Evolutionary conservation across 2,888 invertebrate species (phyloP), one percentile per base, ranked within the genome.

Genomic region (Eucriotettix oculatus): DNA sequence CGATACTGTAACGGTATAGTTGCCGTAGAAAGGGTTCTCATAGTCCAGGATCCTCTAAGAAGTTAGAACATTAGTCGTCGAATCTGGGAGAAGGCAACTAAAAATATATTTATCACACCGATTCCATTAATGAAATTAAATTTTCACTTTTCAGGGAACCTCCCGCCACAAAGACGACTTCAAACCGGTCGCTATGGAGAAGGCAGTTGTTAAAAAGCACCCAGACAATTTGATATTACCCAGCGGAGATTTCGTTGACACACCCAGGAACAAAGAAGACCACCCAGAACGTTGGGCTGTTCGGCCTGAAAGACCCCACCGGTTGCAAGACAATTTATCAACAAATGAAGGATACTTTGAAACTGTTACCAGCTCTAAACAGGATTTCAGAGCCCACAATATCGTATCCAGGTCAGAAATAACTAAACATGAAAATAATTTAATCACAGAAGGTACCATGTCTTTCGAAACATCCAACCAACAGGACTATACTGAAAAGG

Each of bases 391-490:
- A 56, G 65, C 65, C 7, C 67, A 69, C 54, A 63, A 66, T 41
- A 56, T 64, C n/a, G 61, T 63, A 9, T 56, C 64, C 16, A 66
- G 63, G 61, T 65, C 64, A 29, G 66, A 68, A 62, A 66, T 66
- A 42, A 68, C 63, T 42, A 64, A 64, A 41, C 63, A 65, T 54
- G 57, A 63, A 40, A 70, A 71, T 56, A 70, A 71, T 60, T 63
- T 71, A 40, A 66, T 63, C 17, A 66, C 68, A 10, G 68, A 68
- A 58, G 72, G 72, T 66, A 79, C 80, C 69, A 84, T 84, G 71
- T 79, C 79, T 48, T 84, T 83, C 68, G 76, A 82, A 56, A 84
- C 84, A 14, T 84, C 84, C 1, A 79, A 80, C 62, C 79, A 81
- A 66, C 74, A 78, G 60, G 84, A 85, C 63, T 85, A 77, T 64